Evolutionary conservation across 2,888 invertebrate species (phyloP).

Genomic region (Seira ritae): DNA sequence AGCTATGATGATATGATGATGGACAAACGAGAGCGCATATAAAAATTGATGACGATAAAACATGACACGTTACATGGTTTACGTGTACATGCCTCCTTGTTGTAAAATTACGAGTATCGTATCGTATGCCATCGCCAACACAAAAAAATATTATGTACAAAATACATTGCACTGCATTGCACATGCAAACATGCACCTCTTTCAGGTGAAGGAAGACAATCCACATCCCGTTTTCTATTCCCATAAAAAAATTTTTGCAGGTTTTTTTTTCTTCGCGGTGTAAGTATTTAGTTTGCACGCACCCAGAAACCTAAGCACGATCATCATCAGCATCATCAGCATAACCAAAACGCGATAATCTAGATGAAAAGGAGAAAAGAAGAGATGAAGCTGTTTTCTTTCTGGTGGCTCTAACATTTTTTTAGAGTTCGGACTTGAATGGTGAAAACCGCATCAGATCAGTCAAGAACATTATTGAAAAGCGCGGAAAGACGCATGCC

Average conservation of each 20-base stretch:
- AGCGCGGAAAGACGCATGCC: background rate
- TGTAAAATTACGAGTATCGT: too few relatives aligned
- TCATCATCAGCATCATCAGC: background rate
- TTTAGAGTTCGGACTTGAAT: background rate
- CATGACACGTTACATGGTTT: constrained; percentile 2
- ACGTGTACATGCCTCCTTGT: too few relatives aligned
- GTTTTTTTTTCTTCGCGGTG: background rate
- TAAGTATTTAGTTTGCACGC: background rate
- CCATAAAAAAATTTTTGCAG: background rate
- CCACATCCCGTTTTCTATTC: background rate
- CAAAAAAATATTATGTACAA: background rate
- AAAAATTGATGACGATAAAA: background rate
- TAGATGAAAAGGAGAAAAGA: background rate
- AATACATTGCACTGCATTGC: background rate
- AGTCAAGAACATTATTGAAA: background rate
- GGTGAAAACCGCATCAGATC: constrained; percentile 24
- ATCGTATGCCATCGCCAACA: constrained; percentile 1
- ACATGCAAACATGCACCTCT: constrained; percentile 4
- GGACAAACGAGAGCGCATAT: background rate
- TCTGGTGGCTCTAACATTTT: background rate
- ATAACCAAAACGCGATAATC: background rate
- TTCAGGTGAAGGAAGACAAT: background rate
- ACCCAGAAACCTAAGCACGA: background rate
- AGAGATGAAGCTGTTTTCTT: constrained; percentile 1
- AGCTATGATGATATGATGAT: background rate